Evolutionary conservation across 2,797 vertebrate genomes (phyloP).

Genomic region (Nannoperca obscura): DNA sequence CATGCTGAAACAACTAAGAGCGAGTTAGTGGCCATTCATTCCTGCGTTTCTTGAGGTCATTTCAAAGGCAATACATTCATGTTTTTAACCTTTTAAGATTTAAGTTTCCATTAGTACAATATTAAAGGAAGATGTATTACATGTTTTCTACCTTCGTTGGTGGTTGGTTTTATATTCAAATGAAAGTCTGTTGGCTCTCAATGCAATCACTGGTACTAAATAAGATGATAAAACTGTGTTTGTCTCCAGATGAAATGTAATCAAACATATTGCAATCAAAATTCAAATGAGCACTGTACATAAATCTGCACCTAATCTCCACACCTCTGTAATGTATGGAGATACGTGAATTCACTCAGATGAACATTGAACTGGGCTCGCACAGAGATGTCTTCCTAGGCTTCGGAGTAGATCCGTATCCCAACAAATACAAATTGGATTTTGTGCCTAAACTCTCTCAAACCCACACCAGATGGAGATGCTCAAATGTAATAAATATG

Average conservation of each 20-base stretch:
- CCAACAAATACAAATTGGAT: conserved; percentile 52
- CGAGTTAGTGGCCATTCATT: conserved; percentile 50
- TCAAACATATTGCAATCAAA: conserved; percentile 53
- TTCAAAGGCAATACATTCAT: conserved; percentile 28
- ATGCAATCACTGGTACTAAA: conserved; percentile 33
- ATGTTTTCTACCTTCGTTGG: not conserved
- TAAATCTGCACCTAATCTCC: not conserved
- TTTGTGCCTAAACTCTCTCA: conserved; percentile 49
- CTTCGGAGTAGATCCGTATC: conserved; percentile 37
- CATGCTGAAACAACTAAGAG: conserved; percentile 41
- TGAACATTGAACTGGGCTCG: conserved; percentile 16
- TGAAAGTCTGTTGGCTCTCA: not conserved
- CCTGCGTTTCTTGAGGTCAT: conserved; percentile 29
- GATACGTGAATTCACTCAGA: conserved; percentile 14
- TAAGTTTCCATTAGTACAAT: conserved; percentile 29
- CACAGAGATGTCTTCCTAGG: not conserved
- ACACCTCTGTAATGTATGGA: conserved; percentile 4
- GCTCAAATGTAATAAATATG: conserved; percentile 47
- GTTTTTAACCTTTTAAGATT: conserved; percentile 35
- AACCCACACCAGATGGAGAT: conserved; percentile 33
- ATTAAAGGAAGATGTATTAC: not conserved
- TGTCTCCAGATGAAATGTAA: conserved; percentile 16
- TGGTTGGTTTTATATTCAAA: conserved; percentile 30
- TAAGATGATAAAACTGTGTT: conserved; percentile 11
- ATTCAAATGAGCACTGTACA: conserved; percentile 51